These are phyloP conservation scores for Boloria selene DNA, from an alignment of 2,888 invertebrate genomes.

Conservation along the genomic window DNA sequence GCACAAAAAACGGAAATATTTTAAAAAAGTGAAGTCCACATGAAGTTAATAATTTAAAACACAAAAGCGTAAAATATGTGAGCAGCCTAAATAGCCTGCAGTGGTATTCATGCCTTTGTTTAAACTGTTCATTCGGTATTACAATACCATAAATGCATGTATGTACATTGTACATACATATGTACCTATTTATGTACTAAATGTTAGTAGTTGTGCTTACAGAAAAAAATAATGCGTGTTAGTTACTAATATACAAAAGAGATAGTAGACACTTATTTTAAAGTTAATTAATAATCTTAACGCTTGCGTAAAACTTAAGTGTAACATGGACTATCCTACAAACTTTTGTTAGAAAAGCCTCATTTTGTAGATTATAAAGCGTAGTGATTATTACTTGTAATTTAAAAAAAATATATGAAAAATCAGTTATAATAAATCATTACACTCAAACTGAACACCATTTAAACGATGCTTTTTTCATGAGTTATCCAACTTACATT, in stretches of 20 bases:
- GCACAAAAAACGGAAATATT: constrained; percentile 15
- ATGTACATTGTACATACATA: constrained; percentile 2
- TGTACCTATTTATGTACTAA: constrained; percentile 9
- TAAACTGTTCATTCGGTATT: constrained; percentile 40
- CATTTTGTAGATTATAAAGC: too few relatives aligned
- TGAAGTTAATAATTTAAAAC: constrained; percentile 31
- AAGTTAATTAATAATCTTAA: constrained; percentile 9
- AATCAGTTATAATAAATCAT: too few relatives aligned
- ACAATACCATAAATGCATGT: constrained; percentile 33
- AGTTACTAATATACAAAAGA: constrained; percentile 27
- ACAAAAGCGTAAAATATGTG: constrained; percentile 38
- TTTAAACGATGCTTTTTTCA: too few relatives aligned
- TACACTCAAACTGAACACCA: too few relatives aligned
- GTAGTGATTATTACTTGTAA: too few relatives aligned
- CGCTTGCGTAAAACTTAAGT: constrained; percentile 3
- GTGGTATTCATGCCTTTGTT: constrained; percentile 39
- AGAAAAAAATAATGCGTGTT: constrained; percentile 10
- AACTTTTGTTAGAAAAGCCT: neutral
- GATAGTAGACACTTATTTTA: constrained; percentile 20
- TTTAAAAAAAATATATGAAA: too few relatives aligned
- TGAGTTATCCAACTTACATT: too few relatives aligned
- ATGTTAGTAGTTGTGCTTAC: constrained; percentile 21
- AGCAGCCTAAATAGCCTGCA: constrained; percentile 38
- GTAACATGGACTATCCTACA: neutral
- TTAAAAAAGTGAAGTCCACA: constrained; percentile 21